Percentiles rank a stretch among this genome's conserved stretches.
These are phyloP conservation scores for Caenorhabditis sp. DNA, from an alignment of 2,888 invertebrate genomes.

Conservation along the genomic window DNA sequence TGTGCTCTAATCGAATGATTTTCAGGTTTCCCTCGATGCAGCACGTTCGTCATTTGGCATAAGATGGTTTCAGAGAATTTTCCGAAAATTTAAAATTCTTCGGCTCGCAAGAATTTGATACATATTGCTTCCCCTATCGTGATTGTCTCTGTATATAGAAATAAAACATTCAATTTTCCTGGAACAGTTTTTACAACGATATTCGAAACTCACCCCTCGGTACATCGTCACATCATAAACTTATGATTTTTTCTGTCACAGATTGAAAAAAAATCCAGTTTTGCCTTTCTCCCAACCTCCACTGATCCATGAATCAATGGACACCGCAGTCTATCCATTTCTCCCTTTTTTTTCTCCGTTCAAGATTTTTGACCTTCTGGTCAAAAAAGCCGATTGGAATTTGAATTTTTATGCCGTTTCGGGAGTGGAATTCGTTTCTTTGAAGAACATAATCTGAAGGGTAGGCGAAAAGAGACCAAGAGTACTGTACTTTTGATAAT, in stretches of 20 bases:
- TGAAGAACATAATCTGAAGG: slow-evolving; percentile 30
- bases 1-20: not conserved
- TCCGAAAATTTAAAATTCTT: slow-evolving; percentile 9
- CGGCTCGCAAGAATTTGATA: not conserved
- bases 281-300: slow-evolving; percentile 1
- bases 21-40: slow-evolving; percentile 8
- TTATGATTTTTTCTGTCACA: slow-evolving; percentile 22
- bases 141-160: slow-evolving; percentile 16
- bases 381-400: slow-evolving; percentile 40
- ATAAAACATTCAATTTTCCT: not conserved
- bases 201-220: not conserved
- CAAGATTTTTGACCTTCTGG: slow-evolving; percentile 59
- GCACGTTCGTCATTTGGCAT: slow-evolving; percentile 4
- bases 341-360: slow-evolving; percentile 25
- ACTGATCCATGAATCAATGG: slow-evolving; percentile 41
- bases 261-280: slow-evolving; percentile 31
- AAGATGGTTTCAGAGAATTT: slow-evolving; percentile 20
- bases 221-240: slow-evolving; percentile 23
- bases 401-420: slow-evolving; percentile 39
- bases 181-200: slow-evolving; percentile 5
- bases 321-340: slow-evolving; percentile 2
- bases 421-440: slow-evolving; percentile 20
- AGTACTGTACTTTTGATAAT: slow-evolving; percentile 13
- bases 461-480: not conserved
- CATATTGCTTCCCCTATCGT: not conserved